phyloP scores from a whole-genome alignment of 2,888 invertebrate species.

The Meiosimyza decipiens region DNA sequence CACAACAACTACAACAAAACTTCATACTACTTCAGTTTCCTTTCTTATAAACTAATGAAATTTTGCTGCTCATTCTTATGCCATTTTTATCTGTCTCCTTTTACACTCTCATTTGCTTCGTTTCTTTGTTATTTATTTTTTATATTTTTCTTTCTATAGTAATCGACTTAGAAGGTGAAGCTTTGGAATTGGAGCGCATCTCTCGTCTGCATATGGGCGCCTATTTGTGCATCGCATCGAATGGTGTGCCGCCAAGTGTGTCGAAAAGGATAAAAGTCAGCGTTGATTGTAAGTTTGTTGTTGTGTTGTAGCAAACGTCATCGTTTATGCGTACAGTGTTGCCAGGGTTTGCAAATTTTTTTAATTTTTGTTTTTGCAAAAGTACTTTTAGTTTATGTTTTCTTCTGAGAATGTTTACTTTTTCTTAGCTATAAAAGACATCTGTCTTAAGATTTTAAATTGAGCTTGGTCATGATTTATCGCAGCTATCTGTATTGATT shows the following conservation, averaged over 20 bases:
- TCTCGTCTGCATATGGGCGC: constrained; percentile 92
- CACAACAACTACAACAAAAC: too few relatives aligned
- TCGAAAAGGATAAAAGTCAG: constrained; percentile 93
- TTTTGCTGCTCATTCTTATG: constrained; percentile 14
- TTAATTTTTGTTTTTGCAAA: too few relatives aligned
- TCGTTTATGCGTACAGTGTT: background rate
- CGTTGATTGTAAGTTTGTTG: constrained; percentile 86
- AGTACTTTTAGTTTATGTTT: too few relatives aligned
- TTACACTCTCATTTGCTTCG: too few relatives aligned
- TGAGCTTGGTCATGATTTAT: too few relatives aligned
- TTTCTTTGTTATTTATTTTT: too few relatives aligned
- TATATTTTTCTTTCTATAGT: constrained; percentile 69
- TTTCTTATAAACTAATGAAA: constrained; percentile 25
- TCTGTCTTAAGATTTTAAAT: too few relatives aligned
- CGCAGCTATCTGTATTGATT: too few relatives aligned
- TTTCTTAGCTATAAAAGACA: too few relatives aligned
- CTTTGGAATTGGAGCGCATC: constrained; percentile 84
- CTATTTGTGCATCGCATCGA: constrained; percentile 86
- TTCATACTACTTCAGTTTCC: constrained; percentile 11
- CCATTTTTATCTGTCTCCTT: background rate
- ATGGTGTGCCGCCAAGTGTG: constrained; percentile 89
- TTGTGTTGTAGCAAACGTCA: too few relatives aligned
- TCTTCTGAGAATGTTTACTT: too few relatives aligned
- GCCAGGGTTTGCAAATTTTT: too few relatives aligned
- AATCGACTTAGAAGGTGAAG: constrained; percentile 85